Evolutionary conservation across 2,888 invertebrate genomes (phyloP).

Genomic region (Chalcis sispes): DNA sequence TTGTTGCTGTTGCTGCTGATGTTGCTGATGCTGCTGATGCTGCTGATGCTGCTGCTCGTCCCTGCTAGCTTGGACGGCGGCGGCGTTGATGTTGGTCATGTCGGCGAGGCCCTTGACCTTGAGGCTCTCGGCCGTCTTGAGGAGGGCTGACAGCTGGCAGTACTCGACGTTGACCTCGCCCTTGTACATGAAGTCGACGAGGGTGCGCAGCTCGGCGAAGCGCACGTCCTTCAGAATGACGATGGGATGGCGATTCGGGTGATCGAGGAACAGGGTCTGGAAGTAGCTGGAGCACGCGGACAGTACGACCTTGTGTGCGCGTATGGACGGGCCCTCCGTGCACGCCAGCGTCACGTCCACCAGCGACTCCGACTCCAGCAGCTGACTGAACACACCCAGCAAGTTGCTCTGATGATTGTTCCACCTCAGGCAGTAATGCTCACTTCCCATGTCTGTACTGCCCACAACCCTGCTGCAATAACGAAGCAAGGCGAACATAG

Average conservation of each 20-base stretch:
- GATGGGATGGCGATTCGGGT: constrained; percentile 94
- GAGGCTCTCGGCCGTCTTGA: constrained; percentile 94
- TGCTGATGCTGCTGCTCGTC: constrained; percentile 70
- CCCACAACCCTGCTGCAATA: constrained; percentile 81
- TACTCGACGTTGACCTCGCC: constrained; percentile 97
- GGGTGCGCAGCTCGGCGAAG: constrained; percentile 91
- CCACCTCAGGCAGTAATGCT: constrained; percentile 99
- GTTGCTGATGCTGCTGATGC: constrained; percentile 43
- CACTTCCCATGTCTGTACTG: constrained; percentile 98
- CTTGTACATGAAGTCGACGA: constrained; percentile 97
- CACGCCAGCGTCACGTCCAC: constrained; percentile 98
- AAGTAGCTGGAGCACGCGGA: constrained; percentile 97
- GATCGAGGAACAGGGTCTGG: constrained; percentile 94
- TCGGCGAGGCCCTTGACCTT: constrained; percentile 95
- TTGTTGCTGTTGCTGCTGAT: constrained; percentile 27
- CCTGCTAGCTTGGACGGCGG: constrained; percentile 71
- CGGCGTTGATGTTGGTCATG: constrained; percentile 89
- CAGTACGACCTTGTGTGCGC: constrained; percentile 96
- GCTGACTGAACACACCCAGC: constrained; percentile 97
- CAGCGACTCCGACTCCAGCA: constrained; percentile 95
- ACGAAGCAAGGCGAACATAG: neutral
- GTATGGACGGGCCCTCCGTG: constrained; percentile 95
- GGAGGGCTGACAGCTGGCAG: constrained; percentile 92
- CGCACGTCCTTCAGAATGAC: constrained; percentile 96
- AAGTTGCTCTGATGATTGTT: constrained; percentile 99